Evolutionary conservation across 2,113 vertebrate genomes (phyloP).

Genomic region (Nymphicus hollandicus): DNA sequence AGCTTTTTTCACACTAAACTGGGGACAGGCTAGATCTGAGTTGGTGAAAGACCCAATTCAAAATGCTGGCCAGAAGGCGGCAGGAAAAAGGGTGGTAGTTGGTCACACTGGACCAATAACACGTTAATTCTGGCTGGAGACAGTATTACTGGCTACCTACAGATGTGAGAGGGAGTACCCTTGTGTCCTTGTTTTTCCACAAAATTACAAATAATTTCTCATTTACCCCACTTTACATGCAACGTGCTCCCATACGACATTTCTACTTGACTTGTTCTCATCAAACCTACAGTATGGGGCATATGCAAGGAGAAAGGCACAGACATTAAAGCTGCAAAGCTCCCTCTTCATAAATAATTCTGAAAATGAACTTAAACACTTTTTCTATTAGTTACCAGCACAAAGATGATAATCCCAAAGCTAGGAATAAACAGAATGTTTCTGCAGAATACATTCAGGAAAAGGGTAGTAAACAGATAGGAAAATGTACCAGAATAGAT

Average conservation of each 20-base stretch:
- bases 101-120: background rate
- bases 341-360: background rate
- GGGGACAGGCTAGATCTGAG: background rate
- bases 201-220: background rate
- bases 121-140: background rate
- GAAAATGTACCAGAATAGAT: background rate
- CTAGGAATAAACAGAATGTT: background rate
- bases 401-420: background rate
- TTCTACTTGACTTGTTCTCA: background rate
- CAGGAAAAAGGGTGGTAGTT: background rate
- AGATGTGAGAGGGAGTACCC: background rate
- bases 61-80: background rate
- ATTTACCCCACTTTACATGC: background rate
- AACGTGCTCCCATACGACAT: background rate
- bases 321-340: background rate
- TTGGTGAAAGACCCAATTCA: background rate
- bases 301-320: background rate
- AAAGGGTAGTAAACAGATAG: conserved; percentile 22
- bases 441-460: background rate
- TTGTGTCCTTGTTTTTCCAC: background rate
- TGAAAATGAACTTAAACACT: background rate
- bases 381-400: background rate
- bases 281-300: background rate
- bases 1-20: background rate
- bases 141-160: background rate